phyloP scores from a whole-genome alignment of 2,797 vertebrate species.

The Lophotriccus pileatus region DNA sequence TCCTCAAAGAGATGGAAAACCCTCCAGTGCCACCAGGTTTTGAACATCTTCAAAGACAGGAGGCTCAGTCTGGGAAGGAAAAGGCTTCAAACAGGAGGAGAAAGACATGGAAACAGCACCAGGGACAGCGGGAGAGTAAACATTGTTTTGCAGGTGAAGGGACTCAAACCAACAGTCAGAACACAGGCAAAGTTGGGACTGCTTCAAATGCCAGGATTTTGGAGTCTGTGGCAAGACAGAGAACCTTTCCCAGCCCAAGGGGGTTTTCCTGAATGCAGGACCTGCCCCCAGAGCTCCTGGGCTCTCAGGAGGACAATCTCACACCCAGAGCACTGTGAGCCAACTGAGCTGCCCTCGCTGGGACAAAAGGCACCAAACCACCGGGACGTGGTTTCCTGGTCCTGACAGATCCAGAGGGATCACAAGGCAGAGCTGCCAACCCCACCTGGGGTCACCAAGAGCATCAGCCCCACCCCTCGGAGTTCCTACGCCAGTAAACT shows the following conservation, averaged over 20 bases:
- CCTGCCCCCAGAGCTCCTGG: background rate
- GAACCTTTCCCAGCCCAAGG: background rate
- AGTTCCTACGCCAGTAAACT: background rate
- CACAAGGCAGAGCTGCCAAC: background rate
- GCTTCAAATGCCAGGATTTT: background rate
- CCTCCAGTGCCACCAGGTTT: background rate
- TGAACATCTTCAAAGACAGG: background rate
- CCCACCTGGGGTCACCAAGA: background rate
- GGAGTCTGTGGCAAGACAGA: background rate
- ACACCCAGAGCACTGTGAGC: background rate
- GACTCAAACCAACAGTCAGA: background rate
- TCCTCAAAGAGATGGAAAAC: background rate
- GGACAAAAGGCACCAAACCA: background rate
- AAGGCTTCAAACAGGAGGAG: background rate
- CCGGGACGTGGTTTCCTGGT: background rate
- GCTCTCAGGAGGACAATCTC: background rate
- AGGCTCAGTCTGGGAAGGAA: background rate
- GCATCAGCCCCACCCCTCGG: background rate
- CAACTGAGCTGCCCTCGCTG: background rate
- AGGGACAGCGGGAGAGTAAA: background rate
- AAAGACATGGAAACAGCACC: background rate
- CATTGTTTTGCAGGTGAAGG: background rate
- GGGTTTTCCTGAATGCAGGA: background rate
- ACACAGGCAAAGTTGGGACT: background rate
- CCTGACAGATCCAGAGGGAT: background rate